Base-by-base conservation (phyloP, 64 coral and sea anemone genomes). In the Stylophora pistillata region DNA sequence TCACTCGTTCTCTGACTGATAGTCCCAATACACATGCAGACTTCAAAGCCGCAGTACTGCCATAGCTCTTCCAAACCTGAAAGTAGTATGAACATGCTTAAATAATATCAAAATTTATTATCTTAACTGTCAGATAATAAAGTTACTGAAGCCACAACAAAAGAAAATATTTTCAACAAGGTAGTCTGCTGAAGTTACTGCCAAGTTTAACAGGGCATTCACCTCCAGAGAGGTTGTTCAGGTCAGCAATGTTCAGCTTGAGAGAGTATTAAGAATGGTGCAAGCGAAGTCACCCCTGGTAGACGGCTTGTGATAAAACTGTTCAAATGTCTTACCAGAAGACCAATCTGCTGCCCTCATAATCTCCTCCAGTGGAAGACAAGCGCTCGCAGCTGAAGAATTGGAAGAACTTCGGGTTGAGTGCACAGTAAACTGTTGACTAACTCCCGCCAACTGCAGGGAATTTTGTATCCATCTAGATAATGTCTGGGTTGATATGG, bases 311-410 rank as follows among this genome's bases (percentile, higher is more conserved):
- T 62, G 74, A 30, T 89, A 89, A n/a, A 63, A 63, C 21, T 12
- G 15, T 26, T 47, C 60, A 29, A 89, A 79, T 16, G 61, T 79
- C 61, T 17, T 30, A 6, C 27, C 76, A 53, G 74, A 88, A 75
- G 87, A 26, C 87, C 87, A 89, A 65, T 78, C 74, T 9, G 62
- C 75, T 30, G 87, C 87, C n/a, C n/a, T n/a, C n/a, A n/a, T n/a
- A n/a, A n/a, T n/a, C n/a, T n/a, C n/a, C 55, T 53, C 61, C 56
- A 89, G 20, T 13, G 79, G 69, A 64, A 68, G n/a, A 13, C 79
- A 59, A 58, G 55, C 25, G 15, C 61, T 52, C 73, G 71, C 31
- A 14, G 54, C 87, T 26, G 58, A 31, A 2, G 74, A 76, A 6
- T 15, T 74, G 20, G 84, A 86, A 14, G 64, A 72, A 61, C 86